These are phyloP conservation scores for Gallirallus australis DNA, from an alignment of 2,797 vertebrate genomes.

Conservation along the genomic window DNA sequence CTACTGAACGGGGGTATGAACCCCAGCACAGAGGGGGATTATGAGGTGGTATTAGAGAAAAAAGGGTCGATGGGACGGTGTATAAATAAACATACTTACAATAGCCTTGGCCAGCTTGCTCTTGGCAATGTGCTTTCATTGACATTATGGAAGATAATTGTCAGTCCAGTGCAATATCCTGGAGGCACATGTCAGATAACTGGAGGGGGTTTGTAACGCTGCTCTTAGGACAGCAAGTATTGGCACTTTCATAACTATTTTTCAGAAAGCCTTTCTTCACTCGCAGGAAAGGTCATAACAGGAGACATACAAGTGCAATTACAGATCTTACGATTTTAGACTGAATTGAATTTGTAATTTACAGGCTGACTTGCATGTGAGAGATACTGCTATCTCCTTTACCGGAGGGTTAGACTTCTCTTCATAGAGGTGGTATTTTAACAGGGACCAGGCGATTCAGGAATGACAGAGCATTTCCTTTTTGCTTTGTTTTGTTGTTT, in stretches of 20 bases:
- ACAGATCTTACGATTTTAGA: not conserved
- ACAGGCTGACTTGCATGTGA: not conserved
- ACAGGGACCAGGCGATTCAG: not conserved
- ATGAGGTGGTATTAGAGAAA: not conserved
- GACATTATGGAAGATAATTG: not conserved
- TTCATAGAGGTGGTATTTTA: not conserved
- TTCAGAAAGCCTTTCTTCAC: not conserved
- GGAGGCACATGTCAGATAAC: not conserved
- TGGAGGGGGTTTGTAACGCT: not conserved
- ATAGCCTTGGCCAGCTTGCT: not conserved
- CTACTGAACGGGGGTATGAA: not conserved
- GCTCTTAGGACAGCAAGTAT: not conserved
- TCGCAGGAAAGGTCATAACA: not conserved
- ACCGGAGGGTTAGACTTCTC: not conserved
- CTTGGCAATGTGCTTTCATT: not conserved
- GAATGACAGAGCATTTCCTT: not conserved
- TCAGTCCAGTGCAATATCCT: not conserved
- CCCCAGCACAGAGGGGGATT: not conserved
- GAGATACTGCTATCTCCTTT: not conserved
- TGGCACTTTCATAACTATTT: not conserved
- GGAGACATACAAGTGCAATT: not conserved
- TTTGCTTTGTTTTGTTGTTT: not conserved
- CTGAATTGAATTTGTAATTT: not conserved
- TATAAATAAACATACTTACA: not conserved
- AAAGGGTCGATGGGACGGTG: rapidly evolving